Percentiles rank a stretch among this genome's conserved stretches.
Conservation (phyloP, 2,113 vertebrate genomes). For the Cyprinodon brontotheroides region DNA sequence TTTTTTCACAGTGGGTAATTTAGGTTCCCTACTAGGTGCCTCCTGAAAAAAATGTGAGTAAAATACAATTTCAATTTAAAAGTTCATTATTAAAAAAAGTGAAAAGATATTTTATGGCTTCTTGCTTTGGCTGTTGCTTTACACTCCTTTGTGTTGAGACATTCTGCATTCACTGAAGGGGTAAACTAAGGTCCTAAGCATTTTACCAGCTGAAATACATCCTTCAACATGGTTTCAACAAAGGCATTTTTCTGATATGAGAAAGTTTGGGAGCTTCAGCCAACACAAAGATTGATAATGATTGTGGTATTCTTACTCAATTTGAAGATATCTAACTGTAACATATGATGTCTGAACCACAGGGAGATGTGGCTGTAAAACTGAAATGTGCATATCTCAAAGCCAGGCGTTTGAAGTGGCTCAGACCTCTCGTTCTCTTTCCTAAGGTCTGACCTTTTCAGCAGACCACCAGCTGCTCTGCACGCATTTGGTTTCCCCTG, state of each 20-base stretch:
- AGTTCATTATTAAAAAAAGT: too few relatives aligned
- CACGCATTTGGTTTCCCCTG: background rate
- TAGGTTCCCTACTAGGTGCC: too few relatives aligned
- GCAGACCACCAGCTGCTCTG: constrained; percentile 42
- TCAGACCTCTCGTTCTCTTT: constrained; percentile 23
- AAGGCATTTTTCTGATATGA: constrained; percentile 36
- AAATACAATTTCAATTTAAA: too few relatives aligned
- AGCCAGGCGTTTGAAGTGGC: constrained; percentile 47
- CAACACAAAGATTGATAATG: constrained; percentile 20
- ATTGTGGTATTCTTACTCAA: constrained; percentile 27
- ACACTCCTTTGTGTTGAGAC: background rate
- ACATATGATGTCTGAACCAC: constrained; percentile 45
- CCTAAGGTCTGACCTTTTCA: constrained; percentile 59
- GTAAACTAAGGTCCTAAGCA: background rate
- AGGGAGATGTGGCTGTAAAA: constrained; percentile 31
- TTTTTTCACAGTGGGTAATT: too few relatives aligned
- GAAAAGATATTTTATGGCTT: too few relatives aligned
- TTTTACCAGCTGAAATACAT: background rate
- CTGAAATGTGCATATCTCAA: constrained; percentile 26
- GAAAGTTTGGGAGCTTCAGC: constrained; percentile 20
- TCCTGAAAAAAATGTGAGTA: too few relatives aligned
- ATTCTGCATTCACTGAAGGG: background rate
- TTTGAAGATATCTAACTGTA: constrained; percentile 53
- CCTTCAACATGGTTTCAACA: constrained; percentile 20
- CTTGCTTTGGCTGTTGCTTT: background rate